phyloP scores from a whole-genome alignment of 2,113 vertebrate species.

The Gallinago undulata region DNA sequence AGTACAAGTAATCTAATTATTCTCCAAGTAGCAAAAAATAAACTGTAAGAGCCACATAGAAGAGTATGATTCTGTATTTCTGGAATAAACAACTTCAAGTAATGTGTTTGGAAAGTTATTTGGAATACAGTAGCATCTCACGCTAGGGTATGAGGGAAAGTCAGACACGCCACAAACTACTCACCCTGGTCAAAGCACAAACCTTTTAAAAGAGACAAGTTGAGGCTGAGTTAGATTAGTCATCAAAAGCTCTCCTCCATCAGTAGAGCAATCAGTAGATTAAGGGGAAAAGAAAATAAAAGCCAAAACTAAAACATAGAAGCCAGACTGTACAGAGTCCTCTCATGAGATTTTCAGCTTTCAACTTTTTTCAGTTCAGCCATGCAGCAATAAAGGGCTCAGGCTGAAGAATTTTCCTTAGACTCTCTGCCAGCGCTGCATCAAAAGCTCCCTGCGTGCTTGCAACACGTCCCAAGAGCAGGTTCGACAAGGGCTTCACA shows the following conservation, averaged over 20 bases:
- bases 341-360: not conserved
- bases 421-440: conserved; percentile 22
- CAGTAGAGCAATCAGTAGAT: not conserved
- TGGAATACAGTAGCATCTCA: not conserved
- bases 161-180: not conserved
- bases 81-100: not conserved
- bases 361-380: conserved; percentile 10
- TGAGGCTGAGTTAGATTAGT: not conserved
- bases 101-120: not conserved
- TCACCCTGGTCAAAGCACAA: not conserved
- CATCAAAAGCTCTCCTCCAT: not conserved
- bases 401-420: conserved; percentile 50
- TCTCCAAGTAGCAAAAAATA: not conserved
- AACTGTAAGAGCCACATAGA: not conserved
- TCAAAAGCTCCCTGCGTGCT: not conserved
- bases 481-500: not conserved
- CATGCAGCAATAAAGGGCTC: conserved; percentile 41
- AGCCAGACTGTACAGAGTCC: not conserved
- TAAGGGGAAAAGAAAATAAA: not conserved
- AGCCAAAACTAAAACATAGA: not conserved
- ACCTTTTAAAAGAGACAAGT: not conserved
- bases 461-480: not conserved
- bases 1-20: not conserved
- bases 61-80: not conserved
- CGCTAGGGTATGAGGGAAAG: not conserved